A percentile compares a stretch with the other conserved stretches of the same genome.
Evolutionary conservation across 2,888 invertebrate species (phyloP).

Genomic region (Melanophora roralis): DNA sequence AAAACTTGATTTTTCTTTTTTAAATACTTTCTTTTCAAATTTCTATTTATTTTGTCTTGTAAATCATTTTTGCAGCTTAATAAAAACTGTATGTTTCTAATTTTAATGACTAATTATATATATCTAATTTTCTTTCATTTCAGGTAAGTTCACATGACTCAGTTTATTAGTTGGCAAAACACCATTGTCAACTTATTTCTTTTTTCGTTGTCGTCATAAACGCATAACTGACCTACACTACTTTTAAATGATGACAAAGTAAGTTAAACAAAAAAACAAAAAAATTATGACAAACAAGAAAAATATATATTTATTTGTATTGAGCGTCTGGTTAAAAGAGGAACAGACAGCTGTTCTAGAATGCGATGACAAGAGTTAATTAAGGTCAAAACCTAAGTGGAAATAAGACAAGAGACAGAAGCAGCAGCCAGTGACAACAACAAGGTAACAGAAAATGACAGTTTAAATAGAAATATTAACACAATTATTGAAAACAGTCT

Average conservation of each 20-base stretch:
- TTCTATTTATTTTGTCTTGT: neutral
- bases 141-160: conserved; percentile 56
- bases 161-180: neutral
- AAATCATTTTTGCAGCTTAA: neutral
- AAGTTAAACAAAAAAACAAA: neutral
- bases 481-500: neutral
- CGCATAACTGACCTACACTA: conserved; percentile 58
- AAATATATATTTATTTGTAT: neutral
- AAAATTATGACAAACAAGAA: neutral
- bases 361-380: conserved; percentile 18
- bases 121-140: conserved; percentile 38
- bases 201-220: neutral
- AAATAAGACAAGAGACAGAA: neutral
- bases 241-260: conserved; percentile 28
- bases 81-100: neutral
- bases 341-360: conserved; percentile 23
- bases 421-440: neutral
- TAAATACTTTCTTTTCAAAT: neutral
- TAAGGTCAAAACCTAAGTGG: conserved; percentile 33
- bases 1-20: neutral
- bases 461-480: conserved; percentile 30
- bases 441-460: conserved; percentile 35
- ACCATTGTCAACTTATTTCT: neutral
- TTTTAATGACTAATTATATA: conserved; percentile 27
- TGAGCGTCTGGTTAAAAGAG: neutral